A percentile compares a stretch with the other conserved stretches of the same genome.
Conservation (phyloP, 2,113 vertebrate species). For the Vidua macroura region DNA sequence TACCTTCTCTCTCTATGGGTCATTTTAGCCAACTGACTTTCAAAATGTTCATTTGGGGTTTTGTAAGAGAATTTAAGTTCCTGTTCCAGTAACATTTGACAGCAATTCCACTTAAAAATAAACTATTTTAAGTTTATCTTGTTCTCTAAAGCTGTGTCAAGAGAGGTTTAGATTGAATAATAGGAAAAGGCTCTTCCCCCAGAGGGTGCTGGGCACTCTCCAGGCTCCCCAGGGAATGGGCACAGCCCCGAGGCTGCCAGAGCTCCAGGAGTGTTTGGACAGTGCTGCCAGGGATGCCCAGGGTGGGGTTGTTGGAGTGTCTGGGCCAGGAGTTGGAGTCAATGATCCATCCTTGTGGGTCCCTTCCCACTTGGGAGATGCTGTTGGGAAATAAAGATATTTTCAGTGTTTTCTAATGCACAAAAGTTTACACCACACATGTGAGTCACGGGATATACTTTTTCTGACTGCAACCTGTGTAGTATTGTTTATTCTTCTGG, state of each 20-base stretch:
- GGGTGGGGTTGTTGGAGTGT: not conserved
- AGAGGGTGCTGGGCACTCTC: not conserved
- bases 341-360: not conserved
- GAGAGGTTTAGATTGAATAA: not conserved
- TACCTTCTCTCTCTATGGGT: not conserved
- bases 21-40: not conserved
- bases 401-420: not conserved
- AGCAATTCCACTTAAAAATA: not conserved
- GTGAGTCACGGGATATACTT: not conserved
- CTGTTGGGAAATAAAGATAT: not conserved
- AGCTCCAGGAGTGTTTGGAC: fast-evolving
- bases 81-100: not conserved
- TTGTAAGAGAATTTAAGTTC: not conserved
- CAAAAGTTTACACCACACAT: not conserved
- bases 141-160: not conserved
- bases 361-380: not conserved
- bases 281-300: fast-evolving
- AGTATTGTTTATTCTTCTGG: not conserved
- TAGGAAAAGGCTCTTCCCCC: not conserved
- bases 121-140: not conserved
- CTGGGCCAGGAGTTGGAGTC: fast-evolving
- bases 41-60: not conserved
- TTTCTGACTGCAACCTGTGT: not conserved
- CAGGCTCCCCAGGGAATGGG: not conserved
- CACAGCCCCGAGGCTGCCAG: not conserved